These are phyloP conservation scores for Coelopa frigida DNA, from an alignment of 1,140 invertebrate species.

Conservation along the genomic window DNA sequence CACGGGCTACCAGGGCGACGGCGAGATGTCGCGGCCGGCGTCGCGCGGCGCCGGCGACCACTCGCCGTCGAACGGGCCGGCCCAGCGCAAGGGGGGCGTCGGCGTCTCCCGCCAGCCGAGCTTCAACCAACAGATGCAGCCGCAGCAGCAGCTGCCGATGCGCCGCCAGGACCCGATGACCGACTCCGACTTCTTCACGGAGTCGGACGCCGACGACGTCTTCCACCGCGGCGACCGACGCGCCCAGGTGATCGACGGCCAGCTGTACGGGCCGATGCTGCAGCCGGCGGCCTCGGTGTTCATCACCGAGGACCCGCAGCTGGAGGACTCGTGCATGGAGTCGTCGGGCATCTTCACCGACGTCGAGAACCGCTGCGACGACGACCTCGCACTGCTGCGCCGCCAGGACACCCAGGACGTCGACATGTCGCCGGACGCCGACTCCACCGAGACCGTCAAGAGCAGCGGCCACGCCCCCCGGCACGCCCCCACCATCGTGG, in stretches of 20 bases:
- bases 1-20: constrained; percentile 78
- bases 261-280: constrained; percentile 62
- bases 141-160: constrained; percentile 21
- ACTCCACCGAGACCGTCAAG: constrained; percentile 46
- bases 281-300: constrained; percentile 42
- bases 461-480: constrained; percentile 14
- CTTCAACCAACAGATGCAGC: constrained; percentile 29
- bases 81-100: constrained; percentile 14
- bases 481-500: neutral
- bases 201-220: constrained; percentile 77
- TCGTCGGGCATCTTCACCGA: constrained; percentile 80
- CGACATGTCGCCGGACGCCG: constrained; percentile 52
- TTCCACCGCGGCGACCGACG: constrained; percentile 60
- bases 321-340: constrained; percentile 66
- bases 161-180: constrained; percentile 73
- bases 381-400: constrained; percentile 29
- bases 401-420: constrained; percentile 29
- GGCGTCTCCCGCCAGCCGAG: constrained; percentile 36
- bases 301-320: constrained; percentile 46
- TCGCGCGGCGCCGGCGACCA: constrained; percentile 66
- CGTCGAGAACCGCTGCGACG: constrained; percentile 59
- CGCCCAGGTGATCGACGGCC: constrained; percentile 76
- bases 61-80: constrained; percentile 47
- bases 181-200: constrained; percentile 82
- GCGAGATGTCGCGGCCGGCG: constrained; percentile 71